A percentile compares a stretch with the other conserved stretches of the same genome.
Conservation (phyloP, 64 coral and sea anemone species). For the Acropora yongei region DNA sequence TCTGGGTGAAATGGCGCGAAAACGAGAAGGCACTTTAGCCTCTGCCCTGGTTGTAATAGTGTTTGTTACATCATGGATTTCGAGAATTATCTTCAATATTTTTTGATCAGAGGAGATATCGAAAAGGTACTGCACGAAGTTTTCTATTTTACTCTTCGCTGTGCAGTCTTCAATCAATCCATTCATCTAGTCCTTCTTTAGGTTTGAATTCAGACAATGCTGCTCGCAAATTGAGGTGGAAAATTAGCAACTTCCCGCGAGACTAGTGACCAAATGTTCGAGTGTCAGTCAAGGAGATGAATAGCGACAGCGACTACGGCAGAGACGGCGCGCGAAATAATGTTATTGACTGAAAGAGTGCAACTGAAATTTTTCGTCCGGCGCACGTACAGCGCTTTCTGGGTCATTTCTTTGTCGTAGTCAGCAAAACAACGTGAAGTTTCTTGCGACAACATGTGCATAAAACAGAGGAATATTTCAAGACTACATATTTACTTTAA, state of each 20-base stretch:
- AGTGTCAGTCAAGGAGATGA: too few relatives aligned
- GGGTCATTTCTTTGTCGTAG: too few relatives aligned
- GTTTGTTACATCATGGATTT: slow-evolving; percentile 54
- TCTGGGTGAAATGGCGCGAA: background rate
- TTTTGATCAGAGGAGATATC: background rate
- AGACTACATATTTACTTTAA: too few relatives aligned
- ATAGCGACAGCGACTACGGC: too few relatives aligned
- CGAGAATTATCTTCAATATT: slow-evolving; percentile 47
- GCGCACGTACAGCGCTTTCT: too few relatives aligned
- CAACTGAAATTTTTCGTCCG: too few relatives aligned
- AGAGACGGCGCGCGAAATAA: too few relatives aligned
- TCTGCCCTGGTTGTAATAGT: slow-evolving; percentile 31
- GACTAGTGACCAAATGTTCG: background rate
- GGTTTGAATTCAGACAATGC: slow-evolving; percentile 35
- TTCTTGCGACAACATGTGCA: too few relatives aligned
- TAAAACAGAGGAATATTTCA: too few relatives aligned
- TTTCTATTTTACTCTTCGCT: slow-evolving; percentile 35
- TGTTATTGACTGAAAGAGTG: too few relatives aligned
- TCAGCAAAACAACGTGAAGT: too few relatives aligned
- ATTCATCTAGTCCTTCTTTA: slow-evolving; percentile 56
- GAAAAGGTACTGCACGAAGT: slow-evolving; percentile 6
- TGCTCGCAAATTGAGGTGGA: background rate
- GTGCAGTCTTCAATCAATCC: slow-evolving; percentile 44
- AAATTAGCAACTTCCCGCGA: background rate
- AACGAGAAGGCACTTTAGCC: slow-evolving; percentile 9